Evolutionary conservation across 2,113 vertebrate species (phyloP).

Genomic region (Chloebia gouldiae): DNA sequence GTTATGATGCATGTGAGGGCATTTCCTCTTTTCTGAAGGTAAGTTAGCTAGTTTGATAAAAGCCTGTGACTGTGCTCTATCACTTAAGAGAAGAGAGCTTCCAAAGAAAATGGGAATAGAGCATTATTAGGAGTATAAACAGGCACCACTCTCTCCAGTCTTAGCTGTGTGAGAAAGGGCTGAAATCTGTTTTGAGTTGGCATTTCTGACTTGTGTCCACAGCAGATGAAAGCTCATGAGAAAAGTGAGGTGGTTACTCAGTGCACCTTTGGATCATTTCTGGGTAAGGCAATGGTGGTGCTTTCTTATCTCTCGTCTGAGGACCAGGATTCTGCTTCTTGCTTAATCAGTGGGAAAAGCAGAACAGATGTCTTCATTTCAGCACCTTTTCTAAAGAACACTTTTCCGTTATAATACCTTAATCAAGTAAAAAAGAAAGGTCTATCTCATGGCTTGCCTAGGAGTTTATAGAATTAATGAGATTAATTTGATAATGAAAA

Average conservation of each 20-base stretch:
- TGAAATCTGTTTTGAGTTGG: not conserved
- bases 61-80: not conserved
- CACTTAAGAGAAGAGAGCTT: not conserved
- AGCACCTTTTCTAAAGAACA: not conserved
- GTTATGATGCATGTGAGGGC: not conserved
- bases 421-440: not conserved
- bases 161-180: not conserved
- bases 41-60: not conserved
- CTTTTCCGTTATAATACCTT: not conserved
- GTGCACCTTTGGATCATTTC: not conserved
- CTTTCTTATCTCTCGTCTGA: not conserved
- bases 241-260: not conserved
- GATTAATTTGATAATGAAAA: conserved; percentile 28
- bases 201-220: not conserved
- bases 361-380: not conserved
- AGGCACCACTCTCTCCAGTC: not conserved
- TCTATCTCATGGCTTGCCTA: conserved; percentile 14
- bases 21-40: not conserved
- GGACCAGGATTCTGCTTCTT: not conserved
- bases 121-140: not conserved
- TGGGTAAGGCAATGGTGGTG: not conserved
- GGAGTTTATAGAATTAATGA: not conserved
- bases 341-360: not conserved
- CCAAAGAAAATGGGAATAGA: not conserved
- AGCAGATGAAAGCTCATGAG: not conserved